Evolutionary conservation across 2,888 invertebrate species (phyloP).

Genomic region (Pristionchus arcanus): DNA sequence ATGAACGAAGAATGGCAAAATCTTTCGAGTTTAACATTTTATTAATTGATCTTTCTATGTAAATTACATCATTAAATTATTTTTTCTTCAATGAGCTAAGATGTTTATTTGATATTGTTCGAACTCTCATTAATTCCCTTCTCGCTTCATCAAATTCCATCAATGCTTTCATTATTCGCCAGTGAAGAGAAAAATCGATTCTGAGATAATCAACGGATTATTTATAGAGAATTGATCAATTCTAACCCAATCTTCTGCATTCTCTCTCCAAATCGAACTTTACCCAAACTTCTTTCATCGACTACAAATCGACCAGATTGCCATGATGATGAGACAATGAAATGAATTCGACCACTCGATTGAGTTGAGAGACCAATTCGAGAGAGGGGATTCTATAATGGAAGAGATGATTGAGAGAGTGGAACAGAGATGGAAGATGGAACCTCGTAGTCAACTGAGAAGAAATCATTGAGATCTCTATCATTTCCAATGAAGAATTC

Average conservation of each 20-base stretch:
- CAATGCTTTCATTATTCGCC: slow-evolving; percentile 72
- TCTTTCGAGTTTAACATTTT: neutral
- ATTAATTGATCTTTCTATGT: neutral
- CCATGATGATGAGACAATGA: slow-evolving; percentile 37
- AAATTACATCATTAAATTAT: neutral
- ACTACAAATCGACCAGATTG: slow-evolving; percentile 50
- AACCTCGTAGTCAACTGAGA: slow-evolving; percentile 42
- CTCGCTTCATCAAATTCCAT: slow-evolving; percentile 73
- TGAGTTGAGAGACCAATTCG: slow-evolving; percentile 41
- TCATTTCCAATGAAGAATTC: slow-evolving; percentile 48
- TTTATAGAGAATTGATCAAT: neutral
- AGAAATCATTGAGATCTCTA: slow-evolving; percentile 46
- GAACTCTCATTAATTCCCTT: slow-evolving; percentile 65
- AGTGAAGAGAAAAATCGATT: slow-evolving; percentile 68
- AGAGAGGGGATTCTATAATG: slow-evolving; percentile 1
- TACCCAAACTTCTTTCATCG: slow-evolving; percentile 42
- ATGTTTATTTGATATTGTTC: slow-evolving; percentile 54
- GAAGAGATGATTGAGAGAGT: neutral
- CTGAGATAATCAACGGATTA: slow-evolving; percentile 57
- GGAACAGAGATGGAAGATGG: neutral
- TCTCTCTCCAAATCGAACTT: slow-evolving; percentile 32
- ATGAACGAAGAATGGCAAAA: neutral
- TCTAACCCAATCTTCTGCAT: slow-evolving; percentile 46
- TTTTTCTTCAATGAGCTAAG: neutral
- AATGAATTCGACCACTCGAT: slow-evolving; percentile 24